Percentiles rank a stretch among this genome's conserved stretches.
phyloP scores from a whole-genome alignment of 2,888 invertebrate genomes.

The Acronicta alni region DNA sequence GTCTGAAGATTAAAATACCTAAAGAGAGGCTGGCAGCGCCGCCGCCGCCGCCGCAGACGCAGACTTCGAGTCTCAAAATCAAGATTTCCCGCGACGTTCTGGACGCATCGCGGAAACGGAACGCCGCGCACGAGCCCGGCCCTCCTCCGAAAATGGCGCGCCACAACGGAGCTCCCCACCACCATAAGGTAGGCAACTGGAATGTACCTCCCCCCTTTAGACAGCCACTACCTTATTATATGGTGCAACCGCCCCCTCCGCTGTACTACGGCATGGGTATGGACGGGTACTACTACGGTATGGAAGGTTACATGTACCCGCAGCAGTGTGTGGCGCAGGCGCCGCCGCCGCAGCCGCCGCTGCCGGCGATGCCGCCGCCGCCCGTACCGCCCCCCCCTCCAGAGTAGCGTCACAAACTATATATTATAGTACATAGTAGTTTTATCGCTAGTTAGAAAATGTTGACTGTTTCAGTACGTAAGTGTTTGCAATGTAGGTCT shows the following conservation, averaged over 20 bases:
- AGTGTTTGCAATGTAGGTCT: constrained; percentile 12
- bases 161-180: constrained; percentile 79
- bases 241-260: constrained; percentile 82
- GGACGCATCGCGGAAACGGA: constrained; percentile 75
- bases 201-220: constrained; percentile 76
- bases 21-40: constrained; percentile 92
- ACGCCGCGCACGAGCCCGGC: constrained; percentile 65
- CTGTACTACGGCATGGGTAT: constrained; percentile 77
- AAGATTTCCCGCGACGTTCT: constrained; percentile 94
- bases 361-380: constrained; percentile 90
- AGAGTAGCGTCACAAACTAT: constrained; percentile 61
- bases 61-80: constrained; percentile 91
- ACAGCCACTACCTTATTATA: constrained; percentile 76
- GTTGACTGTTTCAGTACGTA: constrained; percentile 21
- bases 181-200: constrained; percentile 82
- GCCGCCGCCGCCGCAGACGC: constrained; percentile 78
- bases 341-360: constrained; percentile 78
- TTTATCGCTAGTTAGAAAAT: constrained; percentile 35
- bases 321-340: constrained; percentile 71
- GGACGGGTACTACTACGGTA: constrained; percentile 75
- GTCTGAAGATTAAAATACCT: constrained; percentile 94
- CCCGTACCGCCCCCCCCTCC: constrained; percentile 90
- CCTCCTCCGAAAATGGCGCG: constrained; percentile 77
- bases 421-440: constrained; percentile 23
- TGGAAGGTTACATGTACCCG: constrained; percentile 76